Conservation (phyloP, 2,113 vertebrate species). For the Microtus richardsoni region DNA sequence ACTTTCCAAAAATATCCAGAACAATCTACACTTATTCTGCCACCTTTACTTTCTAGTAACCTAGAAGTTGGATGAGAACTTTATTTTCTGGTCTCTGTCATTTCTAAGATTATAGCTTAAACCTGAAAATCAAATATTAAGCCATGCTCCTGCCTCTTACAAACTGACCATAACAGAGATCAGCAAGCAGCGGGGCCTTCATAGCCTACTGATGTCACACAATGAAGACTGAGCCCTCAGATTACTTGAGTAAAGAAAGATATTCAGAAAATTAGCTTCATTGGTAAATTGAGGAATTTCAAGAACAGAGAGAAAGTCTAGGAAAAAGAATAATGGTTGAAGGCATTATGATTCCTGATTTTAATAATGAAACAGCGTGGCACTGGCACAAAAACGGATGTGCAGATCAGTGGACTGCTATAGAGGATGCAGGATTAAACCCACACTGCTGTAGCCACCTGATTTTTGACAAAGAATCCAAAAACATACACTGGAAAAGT, state of each 20-base stretch:
- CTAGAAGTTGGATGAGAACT: slow-evolving; percentile 54
- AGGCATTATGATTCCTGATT: neutral
- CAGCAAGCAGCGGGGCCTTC: slow-evolving; percentile 38
- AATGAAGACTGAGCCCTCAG: slow-evolving; percentile 48
- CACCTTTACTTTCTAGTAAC: slow-evolving; percentile 51
- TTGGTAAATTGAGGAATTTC: neutral
- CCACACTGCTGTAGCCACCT: neutral
- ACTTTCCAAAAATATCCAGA: slow-evolving; percentile 55
- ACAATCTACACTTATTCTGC: slow-evolving; percentile 56
- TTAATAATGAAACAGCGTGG: neutral
- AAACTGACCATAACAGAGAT: slow-evolving; percentile 45
- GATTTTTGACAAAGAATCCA: neutral
- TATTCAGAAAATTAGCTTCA: slow-evolving; percentile 21
- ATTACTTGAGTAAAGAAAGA: slow-evolving; percentile 1
- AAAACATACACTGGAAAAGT: neutral
- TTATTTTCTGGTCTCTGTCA: slow-evolving; percentile 46
- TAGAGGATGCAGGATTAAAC: neutral
- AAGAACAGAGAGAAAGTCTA: slow-evolving; percentile 24
- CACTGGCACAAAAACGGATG: neutral
- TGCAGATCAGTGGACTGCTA: neutral
- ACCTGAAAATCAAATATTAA: slow-evolving; percentile 42
- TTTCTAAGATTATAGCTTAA: slow-evolving; percentile 55
- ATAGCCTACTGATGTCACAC: slow-evolving; percentile 28
- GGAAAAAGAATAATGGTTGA: neutral
- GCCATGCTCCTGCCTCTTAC: neutral